Conservation (phyloP, 2,888 invertebrate genomes). For the Harpagoxenus sublaevis region DNA sequence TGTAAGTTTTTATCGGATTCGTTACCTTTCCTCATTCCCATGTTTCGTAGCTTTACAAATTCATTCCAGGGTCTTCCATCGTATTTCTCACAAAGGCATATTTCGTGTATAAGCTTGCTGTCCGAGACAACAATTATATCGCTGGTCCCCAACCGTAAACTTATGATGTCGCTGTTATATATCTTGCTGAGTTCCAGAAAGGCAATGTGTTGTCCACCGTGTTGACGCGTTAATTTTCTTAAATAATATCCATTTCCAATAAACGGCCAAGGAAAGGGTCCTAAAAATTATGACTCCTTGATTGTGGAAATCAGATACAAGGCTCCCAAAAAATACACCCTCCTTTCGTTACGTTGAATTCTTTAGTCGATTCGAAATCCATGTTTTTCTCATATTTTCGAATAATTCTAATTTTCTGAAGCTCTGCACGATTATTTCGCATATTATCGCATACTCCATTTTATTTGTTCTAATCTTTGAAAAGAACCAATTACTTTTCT, state of each 20-base stretch:
- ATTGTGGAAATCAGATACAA: not conserved
- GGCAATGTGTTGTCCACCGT: slow-evolving; percentile 80
- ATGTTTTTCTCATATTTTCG: not conserved
- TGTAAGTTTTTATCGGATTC: not conserved
- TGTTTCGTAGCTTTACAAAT: slow-evolving; percentile 89
- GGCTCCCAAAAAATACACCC: not conserved
- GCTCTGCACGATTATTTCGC: not conserved
- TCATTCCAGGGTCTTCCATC: slow-evolving; percentile 90
- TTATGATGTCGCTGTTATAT: slow-evolving; percentile 79
- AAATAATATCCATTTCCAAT: slow-evolving; percentile 78
- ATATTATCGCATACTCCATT: not conserved
- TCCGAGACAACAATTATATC: slow-evolving; percentile 87
- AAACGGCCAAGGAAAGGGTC: slow-evolving; percentile 83
- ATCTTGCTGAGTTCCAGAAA: slow-evolving; percentile 77
- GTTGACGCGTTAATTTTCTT: slow-evolving; percentile 68
- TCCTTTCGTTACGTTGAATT: not conserved
- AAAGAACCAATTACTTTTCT: not conserved
- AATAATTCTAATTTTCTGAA: not conserved
- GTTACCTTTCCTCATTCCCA: slow-evolving; percentile 88
- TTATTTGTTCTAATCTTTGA: not conserved
- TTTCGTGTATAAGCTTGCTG: slow-evolving; percentile 87
- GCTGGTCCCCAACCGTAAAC: slow-evolving; percentile 74
- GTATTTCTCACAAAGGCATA: slow-evolving; percentile 87
- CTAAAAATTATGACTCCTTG: slow-evolving; percentile 65
- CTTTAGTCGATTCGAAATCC: not conserved